Evolutionary conservation across 2,888 invertebrate species (phyloP), one percentile per base, ranked within the genome.

Genomic region (Nephrocerus scutellatus): DNA sequence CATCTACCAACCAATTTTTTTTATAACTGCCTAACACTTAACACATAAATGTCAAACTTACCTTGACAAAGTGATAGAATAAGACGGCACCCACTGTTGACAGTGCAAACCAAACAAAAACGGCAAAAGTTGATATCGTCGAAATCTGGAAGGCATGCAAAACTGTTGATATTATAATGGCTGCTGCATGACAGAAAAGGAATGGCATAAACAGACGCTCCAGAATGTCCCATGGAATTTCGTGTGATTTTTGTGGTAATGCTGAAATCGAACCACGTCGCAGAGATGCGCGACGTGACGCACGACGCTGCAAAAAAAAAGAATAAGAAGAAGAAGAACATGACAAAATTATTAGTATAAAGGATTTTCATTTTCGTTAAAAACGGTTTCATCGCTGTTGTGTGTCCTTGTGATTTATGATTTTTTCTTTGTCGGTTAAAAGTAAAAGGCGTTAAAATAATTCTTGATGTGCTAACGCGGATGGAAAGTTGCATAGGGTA

Each of bases 11-110:
- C n/a, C n/a, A n/a, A n/a, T n/a, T n/a, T n/a, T n/a, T n/a, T n/a
- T n/a, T n/a, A n/a, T n/a, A n/a, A n/a, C n/a, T n/a, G n/a, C n/a
- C n/a, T n/a, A n/a, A n/a, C n/a, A n/a, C n/a, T n/a, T n/a, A n/a
- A n/a, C n/a, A n/a, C 7, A 6, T 6, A 30, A 30, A 13, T 9
- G n/a, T 15, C 15, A 9, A 13, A 63, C 72, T 74, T 71, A 85
- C 87, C 82, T 85, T 85, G 32, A 88, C 72, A 60, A 85, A 86
- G 59, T 86, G 86, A 68, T 86, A 88, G 68, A 86, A 87, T 66
- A 86, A 73, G 8, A 86, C 80, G 3, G 81, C 80, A 18, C 83
- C 83, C 45, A 82, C 74, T 43, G 80, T 77, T 33, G 82, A 81
- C 55, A 84, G 73, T 33, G 81, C 72, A 60, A 86, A 82, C 74